Base-by-base conservation (phyloP, 2,888 invertebrate genomes). In the Willowsia nigromaculata region DNA sequence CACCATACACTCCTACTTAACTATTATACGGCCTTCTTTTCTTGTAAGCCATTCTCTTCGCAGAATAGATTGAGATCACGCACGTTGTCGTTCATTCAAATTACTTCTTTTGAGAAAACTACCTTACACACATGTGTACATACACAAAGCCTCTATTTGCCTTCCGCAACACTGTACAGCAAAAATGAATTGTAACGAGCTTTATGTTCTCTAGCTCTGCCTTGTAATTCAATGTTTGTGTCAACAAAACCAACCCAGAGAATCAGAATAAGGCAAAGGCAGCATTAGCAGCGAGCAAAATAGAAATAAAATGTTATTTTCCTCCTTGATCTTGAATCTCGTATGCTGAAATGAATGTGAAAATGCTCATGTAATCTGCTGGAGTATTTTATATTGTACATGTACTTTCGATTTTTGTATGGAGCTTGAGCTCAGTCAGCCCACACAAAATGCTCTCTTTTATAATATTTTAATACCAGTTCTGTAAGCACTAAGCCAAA, bases 21-120 rank as follows among this genome's bases (percentile, higher is more conserved):
- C 25, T n/a, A 15, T 11, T 9, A 43, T 15, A 18, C 30, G 40
- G 9, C 43, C 40, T 74, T 27, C 5, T 47, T 22, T 43, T 76
- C 43, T 43, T 47, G 25, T 22, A 47, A 43, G 15, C 1, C 18
- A 76, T 50, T 15, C 50, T n/a, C 27, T 40, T 40, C 40, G 11
- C 22, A 37, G 40, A 43, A 43, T 7, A 83, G 83, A 83, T 83
- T 83, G 83, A 27, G 50, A 83, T 83, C 82, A 65, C 47, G 65
- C 82, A 68, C 68, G 33, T 53, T n/a, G 5, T 53, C 22, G 5
- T 33, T 40, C 50, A 83, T 43, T 47, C 82, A 82, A 74, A 71
- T 59, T 59, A 50, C 15, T 50, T 50, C 50, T 9, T n/a, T n/a
- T n/a, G n/a, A n/a, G n/a, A n/a, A n/a, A n/a, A n/a, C n/a, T n/a